A percentile compares a stretch with the other conserved stretches of the same genome.
phyloP scores from a whole-genome alignment of 2,113 vertebrate species.

The Laterallus jamaicensis region DNA sequence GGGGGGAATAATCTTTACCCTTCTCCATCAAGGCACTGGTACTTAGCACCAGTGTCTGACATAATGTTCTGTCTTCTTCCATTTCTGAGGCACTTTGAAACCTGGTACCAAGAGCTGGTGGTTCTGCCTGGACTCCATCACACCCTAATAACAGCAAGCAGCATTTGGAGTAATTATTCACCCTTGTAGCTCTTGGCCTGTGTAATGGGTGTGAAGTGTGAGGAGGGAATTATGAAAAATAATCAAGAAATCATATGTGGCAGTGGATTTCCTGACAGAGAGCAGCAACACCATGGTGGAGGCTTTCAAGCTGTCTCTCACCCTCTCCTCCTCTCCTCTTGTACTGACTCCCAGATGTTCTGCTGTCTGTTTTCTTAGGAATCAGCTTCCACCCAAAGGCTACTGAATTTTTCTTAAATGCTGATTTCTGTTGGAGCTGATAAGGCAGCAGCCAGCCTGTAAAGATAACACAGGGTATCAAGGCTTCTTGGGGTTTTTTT shows the following conservation, averaged over 20 bases:
- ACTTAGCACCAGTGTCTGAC: fast-evolving
- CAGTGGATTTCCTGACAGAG: background rate
- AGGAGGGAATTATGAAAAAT: slow-evolving; percentile 23
- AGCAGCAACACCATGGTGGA: fast-evolving
- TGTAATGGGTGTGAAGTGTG: background rate
- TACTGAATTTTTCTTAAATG: slow-evolving; percentile 9
- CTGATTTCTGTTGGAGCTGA: slow-evolving; percentile 11
- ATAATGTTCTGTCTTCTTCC: background rate
- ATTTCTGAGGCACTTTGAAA: background rate
- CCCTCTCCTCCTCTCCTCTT: background rate
- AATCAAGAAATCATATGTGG: background rate
- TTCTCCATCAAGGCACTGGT: background rate
- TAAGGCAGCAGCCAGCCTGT: slow-evolving; percentile 53
- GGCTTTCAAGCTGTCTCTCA: background rate
- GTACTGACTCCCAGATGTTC: background rate
- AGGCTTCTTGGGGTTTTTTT: slow-evolving; percentile 21
- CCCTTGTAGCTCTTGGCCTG: slow-evolving; percentile 39
- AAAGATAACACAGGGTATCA: background rate
- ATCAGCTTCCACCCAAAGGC: slow-evolving; percentile 23
- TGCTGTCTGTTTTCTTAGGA: background rate
- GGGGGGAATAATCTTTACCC: background rate
- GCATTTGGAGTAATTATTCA: background rate
- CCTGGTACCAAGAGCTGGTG: background rate
- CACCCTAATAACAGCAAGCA: background rate
- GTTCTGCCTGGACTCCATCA: background rate